Evolutionary conservation across 2,888 invertebrate genomes (phyloP), one percentile per base, ranked within the genome.

Genomic region (Saturnia pavonia): DNA sequence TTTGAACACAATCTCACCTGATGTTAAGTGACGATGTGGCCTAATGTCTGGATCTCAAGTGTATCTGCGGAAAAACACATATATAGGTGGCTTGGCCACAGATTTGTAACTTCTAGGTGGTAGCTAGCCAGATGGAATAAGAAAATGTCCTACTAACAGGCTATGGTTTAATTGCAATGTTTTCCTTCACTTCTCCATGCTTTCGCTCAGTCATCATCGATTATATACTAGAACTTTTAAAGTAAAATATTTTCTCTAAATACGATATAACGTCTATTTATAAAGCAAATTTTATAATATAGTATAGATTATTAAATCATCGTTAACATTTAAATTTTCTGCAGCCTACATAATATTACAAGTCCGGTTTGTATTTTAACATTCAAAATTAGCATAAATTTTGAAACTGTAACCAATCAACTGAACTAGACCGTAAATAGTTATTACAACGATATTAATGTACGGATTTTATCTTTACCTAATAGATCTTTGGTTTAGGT

Each of bases 371-470:
- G 40, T 65, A 65, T 67, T 70, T 42, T 43, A 70, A 67, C 51
- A 67, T 66, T n/a, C 12, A 51, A 67, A 16, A 70, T 70, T 67
- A 70, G 66, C 67, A 67, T 70, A 70, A 69, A 69, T 57, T 63
- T 67, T 70, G 72, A 72, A 72, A 72, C 68, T 69, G 60, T 70
- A 54, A 48, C 69, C 63, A 70, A 72, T 72, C 68, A 48, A 57
- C 57, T n/a, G 51, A 63, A 65, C 51, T 60, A 68, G 63, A 68
- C 48, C 71, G 65, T 68, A 70, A 68, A 70, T 72, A 60, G 71
- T 72, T 71, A 70, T 73, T 70, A 71, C 57, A 67, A 57, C 68
- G 57, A 72, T 71, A 74, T 75, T 73, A 74, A 70, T 68, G 67
- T 63, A 67, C 57, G 67, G 69, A 42, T 48, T 68, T 67, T 73